Percentiles rank a stretch among this genome's conserved stretches.
Conservation (phyloP, 2,113 vertebrate genomes). For the Aphyosemion australe region DNA sequence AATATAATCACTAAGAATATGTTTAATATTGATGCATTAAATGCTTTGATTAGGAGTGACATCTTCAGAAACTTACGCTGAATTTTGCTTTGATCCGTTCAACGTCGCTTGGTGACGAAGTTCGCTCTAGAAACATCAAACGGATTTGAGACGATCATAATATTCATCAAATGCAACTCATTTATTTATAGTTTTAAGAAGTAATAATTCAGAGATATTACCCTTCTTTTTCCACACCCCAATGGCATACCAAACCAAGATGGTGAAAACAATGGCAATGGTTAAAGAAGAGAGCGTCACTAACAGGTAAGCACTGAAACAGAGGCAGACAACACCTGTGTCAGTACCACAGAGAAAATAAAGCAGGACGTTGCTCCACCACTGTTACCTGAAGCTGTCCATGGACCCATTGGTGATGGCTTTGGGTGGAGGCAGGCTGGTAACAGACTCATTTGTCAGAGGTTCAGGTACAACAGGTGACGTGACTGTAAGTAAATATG, state of each 20-base stretch:
- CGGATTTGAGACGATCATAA: not conserved
- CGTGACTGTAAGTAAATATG: constrained; percentile 18
- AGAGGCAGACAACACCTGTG: not conserved
- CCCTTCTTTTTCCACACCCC: constrained; percentile 52
- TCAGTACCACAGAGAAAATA: not conserved
- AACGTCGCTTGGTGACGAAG: constrained; percentile 11
- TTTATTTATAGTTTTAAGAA: not conserved
- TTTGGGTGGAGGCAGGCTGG: constrained; percentile 19
- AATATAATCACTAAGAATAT: not conserved
- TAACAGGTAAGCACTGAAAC: constrained; percentile 53
- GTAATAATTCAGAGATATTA: constrained; percentile 12
- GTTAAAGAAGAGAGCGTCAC: constrained; percentile 44
- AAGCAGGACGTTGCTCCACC: no score
- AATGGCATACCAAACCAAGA: constrained; percentile 30
- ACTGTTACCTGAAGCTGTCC: constrained; percentile 27
- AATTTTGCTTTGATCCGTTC: constrained; percentile 24
- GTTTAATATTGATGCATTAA: not conserved
- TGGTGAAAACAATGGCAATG: constrained; percentile 41
- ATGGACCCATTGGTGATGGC: constrained; percentile 21
- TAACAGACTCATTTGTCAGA: not conserved
- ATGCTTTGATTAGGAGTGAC: not conserved
- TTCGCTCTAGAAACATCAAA: constrained; percentile 35
- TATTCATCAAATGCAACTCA: not conserved
- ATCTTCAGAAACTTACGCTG: constrained; percentile 44
- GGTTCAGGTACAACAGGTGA: constrained; percentile 14